These are phyloP conservation scores for Lypha dubia DNA, from an alignment of 2,888 invertebrate species.

Conservation along the genomic window DNA sequence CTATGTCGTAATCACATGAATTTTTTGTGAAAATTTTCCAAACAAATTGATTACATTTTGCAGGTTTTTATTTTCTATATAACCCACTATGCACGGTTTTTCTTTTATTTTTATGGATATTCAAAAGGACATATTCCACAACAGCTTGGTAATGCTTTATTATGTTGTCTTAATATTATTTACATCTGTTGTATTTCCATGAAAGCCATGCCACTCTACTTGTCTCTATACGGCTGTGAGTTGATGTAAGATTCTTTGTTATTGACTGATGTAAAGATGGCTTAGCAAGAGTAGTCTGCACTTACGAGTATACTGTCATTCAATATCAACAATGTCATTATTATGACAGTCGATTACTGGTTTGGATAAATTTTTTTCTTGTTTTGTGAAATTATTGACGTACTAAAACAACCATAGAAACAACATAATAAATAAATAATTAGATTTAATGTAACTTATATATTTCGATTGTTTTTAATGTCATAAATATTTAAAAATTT, in stretches of 20 bases:
- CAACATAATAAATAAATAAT: slow-evolving; percentile 6
- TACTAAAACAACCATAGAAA: not conserved
- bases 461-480: not conserved
- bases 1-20: too few relatives aligned
- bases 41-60: too few relatives aligned
- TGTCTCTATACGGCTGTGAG: not conserved
- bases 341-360: not conserved
- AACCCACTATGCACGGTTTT: too few relatives aligned
- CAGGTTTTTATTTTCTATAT: too few relatives aligned
- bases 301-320: not conserved
- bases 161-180: slow-evolving; percentile 47
- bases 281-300: not conserved
- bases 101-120: too few relatives aligned
- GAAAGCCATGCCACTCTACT: not conserved
- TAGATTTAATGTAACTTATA: slow-evolving; percentile 47
- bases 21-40: too few relatives aligned
- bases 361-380: not conserved
- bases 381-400: not conserved
- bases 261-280: not conserved
- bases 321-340: slow-evolving; percentile 33
- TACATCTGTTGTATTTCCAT: slow-evolving; percentile 38
- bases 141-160: slow-evolving; percentile 4
- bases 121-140: too few relatives aligned
- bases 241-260: not conserved
- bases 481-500: slow-evolving; percentile 1